Base-by-base conservation (phyloP, 2,797 vertebrate species). In the Pterois miles region DNA sequence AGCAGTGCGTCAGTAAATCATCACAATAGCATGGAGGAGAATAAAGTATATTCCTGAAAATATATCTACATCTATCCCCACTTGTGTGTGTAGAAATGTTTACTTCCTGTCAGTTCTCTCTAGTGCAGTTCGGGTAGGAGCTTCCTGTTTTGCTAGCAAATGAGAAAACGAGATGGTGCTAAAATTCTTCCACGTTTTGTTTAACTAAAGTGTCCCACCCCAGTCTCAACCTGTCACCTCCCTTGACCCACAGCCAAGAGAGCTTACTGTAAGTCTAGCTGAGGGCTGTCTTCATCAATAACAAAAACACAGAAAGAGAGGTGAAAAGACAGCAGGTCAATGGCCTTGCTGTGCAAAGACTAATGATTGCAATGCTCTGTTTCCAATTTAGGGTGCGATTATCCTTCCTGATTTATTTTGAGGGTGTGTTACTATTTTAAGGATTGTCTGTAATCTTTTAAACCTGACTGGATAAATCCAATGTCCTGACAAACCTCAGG, bases 141-240 rank as follows among this genome's bases (percentile, higher is more conserved):
- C 67, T 91, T 93, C 91, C 91, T 93, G 92, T 94, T 94, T 94
- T 89, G 91, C 50, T 78, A 56, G 66, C 62, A 64, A 81, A 53
- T 7, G 38, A 83, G 68, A 88, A 84, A 86, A 89, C 10, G 54
- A 87, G 78, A 90, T 89, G 86, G 84, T 88, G 89, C 79, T 88
- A 75, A 86, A 86, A 89, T 86, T 93, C 88, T 89, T 93, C 91
- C 86, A 84, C 5, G 83, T 90, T 93, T 93, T 93, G 93, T 94
- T 92, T 74, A 18, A 81, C 71, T 81, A 87, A 84, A 79, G n/a
- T 63, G 88, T 79, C 88, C 91, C 91, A 91, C 86, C 91, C 89
- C 9, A 80, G 86, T 82, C 65, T 87, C 78, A 91, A 91, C 88
- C 86, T 90, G 86, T 89, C 80, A 86, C 89, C 90, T 80, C 84